A percentile compares a stretch with the other conserved stretches of the same genome.
Conservation (phyloP, 2,888 invertebrate species). For the Apamea anceps region DNA sequence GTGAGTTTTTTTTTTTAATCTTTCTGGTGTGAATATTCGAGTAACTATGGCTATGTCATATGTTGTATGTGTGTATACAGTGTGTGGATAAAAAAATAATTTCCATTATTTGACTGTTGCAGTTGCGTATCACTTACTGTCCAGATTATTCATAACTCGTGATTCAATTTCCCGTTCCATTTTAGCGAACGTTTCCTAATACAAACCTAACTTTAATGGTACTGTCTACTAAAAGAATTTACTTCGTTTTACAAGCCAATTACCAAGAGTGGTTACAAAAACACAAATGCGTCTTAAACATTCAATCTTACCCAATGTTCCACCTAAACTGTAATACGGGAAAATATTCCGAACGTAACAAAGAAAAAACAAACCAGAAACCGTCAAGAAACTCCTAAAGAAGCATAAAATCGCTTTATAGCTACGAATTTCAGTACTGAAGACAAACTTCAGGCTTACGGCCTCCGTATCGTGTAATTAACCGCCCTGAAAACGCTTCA, state of each 20-base stretch:
- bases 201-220: slow-evolving; percentile 11
- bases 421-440: slow-evolving; percentile 71
- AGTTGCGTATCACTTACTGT: not conserved
- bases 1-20: not conserved
- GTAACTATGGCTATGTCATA: not conserved
- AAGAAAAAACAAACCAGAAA: slow-evolving; percentile 69
- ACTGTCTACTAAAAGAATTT: slow-evolving; percentile 10
- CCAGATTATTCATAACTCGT: slow-evolving; percentile 8
- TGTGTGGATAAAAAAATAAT: not conserved
- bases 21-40: not conserved
- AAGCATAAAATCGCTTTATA: slow-evolving; percentile 72
- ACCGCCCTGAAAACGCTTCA: slow-evolving; percentile 81
- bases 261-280: slow-evolving; percentile 26
- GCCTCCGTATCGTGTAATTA: slow-evolving; percentile 82
- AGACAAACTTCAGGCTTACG: slow-evolving; percentile 75
- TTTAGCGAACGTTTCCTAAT: not conserved
- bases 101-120: not conserved
- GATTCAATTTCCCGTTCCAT: slow-evolving; percentile 28
- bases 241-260: slow-evolving; percentile 1
- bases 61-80: not conserved
- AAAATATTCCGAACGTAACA: slow-evolving; percentile 51
- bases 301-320: slow-evolving; percentile 49
- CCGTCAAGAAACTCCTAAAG: slow-evolving; percentile 67
- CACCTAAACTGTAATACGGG: slow-evolving; percentile 45
- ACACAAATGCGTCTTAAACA: slow-evolving; percentile 37